Conservation (phyloP, 2,113 vertebrate species). For the Quiscalus mexicanus region DNA sequence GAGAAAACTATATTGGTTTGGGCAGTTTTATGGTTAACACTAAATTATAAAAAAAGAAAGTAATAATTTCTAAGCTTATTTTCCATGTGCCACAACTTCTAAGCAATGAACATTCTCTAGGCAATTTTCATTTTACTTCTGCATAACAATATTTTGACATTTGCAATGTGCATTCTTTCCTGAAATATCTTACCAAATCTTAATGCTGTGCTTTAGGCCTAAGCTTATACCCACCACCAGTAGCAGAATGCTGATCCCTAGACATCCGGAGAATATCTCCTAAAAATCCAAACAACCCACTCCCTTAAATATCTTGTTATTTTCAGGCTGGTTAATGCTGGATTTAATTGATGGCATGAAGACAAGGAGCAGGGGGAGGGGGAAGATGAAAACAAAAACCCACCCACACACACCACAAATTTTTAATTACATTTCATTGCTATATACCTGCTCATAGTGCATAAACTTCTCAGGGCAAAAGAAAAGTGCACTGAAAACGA, state of each 20-base stretch:
- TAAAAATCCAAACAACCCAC: neutral
- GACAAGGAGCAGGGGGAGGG: rapidly evolving
- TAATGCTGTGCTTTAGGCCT: neutral
- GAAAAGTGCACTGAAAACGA: neutral
- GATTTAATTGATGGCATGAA: neutral
- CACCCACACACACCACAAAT: neutral
- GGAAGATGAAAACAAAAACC: neutral
- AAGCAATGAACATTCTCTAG: neutral
- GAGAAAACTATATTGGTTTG: neutral
- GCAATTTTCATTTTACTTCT: neutral
- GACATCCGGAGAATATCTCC: neutral
- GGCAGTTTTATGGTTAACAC: neutral
- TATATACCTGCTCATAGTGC: neutral
- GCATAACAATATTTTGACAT: neutral
- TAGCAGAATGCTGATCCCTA: neutral
- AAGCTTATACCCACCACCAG: neutral
- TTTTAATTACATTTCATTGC: neutral
- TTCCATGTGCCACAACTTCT: neutral
- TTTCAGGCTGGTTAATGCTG: neutral
- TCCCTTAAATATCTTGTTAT: neutral
- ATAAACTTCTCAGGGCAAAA: neutral
- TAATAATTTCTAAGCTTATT: neutral
- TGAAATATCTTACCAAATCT: neutral
- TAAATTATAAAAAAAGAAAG: neutral
- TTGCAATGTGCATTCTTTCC: neutral